Evolutionary conservation across 1,140 invertebrate species (phyloP), one percentile per base, ranked within the genome.

Genomic region (Phortica variegata): DNA sequence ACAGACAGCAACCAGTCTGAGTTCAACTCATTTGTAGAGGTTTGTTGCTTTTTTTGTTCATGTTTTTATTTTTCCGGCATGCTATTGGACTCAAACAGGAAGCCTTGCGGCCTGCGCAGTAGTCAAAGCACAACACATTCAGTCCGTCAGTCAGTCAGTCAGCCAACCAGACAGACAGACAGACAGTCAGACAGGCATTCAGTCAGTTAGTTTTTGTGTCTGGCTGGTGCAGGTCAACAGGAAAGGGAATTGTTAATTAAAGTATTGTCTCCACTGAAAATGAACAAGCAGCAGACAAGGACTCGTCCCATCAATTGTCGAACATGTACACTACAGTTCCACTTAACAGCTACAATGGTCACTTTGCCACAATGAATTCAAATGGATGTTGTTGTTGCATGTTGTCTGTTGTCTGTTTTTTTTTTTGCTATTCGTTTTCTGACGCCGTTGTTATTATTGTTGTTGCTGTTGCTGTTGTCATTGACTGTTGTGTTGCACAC

Each of bases 281-380:
- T 70, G 66, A 70, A 71, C 66, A 70, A 72, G 66, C 54, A 44
- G 29, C 19, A 58, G 60, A 66, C 66, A 70, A 71, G 61, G 58
- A 71, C 61, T 56, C 56, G 55, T 56, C 52, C 54, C 63, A 66
- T 70, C 66, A 70, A 70, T 70, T 71, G 66, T 71, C 66, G 66
- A 71, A 71, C 62, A 71, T 71, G 66, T 66, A 61, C 66, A 62
- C 66, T 71, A 65, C 66, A 71, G 66, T 70, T 70, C 62, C 66
- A 70, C 66, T 70, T 70, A 70, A 68, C 66, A 71, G 66, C 66
- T 70, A 71, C 66, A 70, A 62, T 70, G 66, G 62, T 62, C 66
- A 71, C 66, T 70, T 70, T 66, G 66, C 66, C 61, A 61, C 60
- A 70, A 71, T 70, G 61, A 70, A 65, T 65, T 68, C 63, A 68